phyloP scores from a whole-genome alignment of 2,888 invertebrate species.

The Leptinotarsa rubiginosa region DNA sequence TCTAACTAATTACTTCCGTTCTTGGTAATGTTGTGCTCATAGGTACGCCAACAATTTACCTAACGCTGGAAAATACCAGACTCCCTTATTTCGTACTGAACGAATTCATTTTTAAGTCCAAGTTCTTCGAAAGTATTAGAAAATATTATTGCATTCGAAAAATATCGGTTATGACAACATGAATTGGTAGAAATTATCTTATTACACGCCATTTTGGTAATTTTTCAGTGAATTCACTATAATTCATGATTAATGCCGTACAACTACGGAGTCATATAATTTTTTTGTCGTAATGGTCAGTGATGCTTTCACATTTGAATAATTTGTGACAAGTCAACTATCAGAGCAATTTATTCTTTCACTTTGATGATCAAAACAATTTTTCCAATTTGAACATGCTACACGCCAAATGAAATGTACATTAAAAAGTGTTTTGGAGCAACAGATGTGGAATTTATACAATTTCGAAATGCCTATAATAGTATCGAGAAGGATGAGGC shows the following conservation, averaged over 20 bases:
- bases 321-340: background rate
- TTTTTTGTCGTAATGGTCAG: background rate
- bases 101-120: background rate
- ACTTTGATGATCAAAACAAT: conserved; percentile 10
- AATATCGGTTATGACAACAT: conserved; percentile 7
- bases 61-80: background rate
- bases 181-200: background rate
- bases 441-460: too few relatives aligned
- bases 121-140: conserved; percentile 5
- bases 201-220: conserved; percentile 1
- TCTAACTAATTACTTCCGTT: background rate
- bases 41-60: background rate
- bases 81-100: background rate
- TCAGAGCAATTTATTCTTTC: background rate
- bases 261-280: background rate
- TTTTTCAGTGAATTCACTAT: conserved; percentile 6
- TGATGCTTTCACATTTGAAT: conserved; percentile 13
- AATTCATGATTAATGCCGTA: background rate
- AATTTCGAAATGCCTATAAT: too few relatives aligned
- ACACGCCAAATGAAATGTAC: too few relatives aligned
- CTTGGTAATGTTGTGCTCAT: background rate
- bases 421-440: too few relatives aligned
- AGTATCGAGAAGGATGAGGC: too few relatives aligned
- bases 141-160: background rate
- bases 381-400: background rate